A percentile compares a stretch with the other conserved stretches of the same genome.
Conservation (phyloP, 23 tunicate genomes). For the Ascidia mentula region DNA sequence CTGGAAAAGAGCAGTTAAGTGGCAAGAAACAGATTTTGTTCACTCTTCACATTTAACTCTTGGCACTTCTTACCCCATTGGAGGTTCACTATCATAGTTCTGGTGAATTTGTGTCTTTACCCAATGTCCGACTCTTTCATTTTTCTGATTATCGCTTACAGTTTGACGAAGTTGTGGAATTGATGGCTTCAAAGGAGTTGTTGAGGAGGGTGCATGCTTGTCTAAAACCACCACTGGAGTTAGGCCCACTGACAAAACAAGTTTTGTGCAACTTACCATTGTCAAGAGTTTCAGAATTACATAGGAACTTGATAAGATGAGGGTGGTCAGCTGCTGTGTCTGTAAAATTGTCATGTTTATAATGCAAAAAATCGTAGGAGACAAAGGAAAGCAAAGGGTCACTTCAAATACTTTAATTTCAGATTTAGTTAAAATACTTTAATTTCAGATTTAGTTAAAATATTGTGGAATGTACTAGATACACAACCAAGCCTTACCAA, state of each 20-base stretch:
- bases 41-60: no score
- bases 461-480: no score
- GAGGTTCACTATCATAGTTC: slow-evolving; percentile 75
- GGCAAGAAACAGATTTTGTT: no score
- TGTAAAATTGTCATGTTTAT: no score
- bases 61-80: slow-evolving; percentile 69
- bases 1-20: no score
- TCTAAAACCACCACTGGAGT: background rate
- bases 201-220: background rate
- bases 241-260: background rate
- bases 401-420: no score
- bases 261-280: background rate
- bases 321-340: slow-evolving; percentile 38
- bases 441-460: no score
- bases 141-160: slow-evolving; percentile 70
- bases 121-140: slow-evolving; percentile 77
- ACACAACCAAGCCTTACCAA: no score
- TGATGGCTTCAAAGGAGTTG: background rate
- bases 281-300: slow-evolving; percentile 41
- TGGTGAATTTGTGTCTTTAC: slow-evolving; percentile 56
- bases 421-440: no score
- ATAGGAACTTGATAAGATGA: slow-evolving; percentile 60
- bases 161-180: slow-evolving; percentile 49
- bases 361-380: no score
- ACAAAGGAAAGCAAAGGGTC: no score